Evolutionary conservation across 2,888 invertebrate species (phyloP), one percentile per base, ranked within the genome.

Genomic region (Seira sanloemensis): DNA sequence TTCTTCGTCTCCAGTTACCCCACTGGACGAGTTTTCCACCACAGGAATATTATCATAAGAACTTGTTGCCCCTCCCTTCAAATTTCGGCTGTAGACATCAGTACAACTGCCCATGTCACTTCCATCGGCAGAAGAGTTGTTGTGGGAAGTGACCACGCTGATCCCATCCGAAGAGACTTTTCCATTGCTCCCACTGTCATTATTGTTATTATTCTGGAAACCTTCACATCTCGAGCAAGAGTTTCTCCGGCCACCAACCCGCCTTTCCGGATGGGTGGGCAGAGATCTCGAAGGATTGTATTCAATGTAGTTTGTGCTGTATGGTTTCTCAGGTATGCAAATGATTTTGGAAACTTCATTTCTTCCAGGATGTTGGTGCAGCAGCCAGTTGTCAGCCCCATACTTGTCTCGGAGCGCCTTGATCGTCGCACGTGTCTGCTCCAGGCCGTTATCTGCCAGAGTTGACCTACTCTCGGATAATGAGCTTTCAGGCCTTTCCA

Each of bases 301-400:
- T 19, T 84, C 84, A 1, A n/a, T 12, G 16, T 66, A 50, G n/a
- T 24, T 67, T 21, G 37, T 74, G 50, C 27, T 73, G 27, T 65
- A 75, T n/a, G 86, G 86, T 58, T 78, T 74, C 62, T 84, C 86
- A 7, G 88, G 88, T 54, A 89, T 88, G 62, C 81, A 72, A 18
- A 89, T 72, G 7, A 88, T 74, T 68, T 88, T 88, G 4, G 84
- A 86, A 18, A 89, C 84, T 77, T 88, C 88, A 66, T 80, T 84
- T 7, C 88, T 86, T 7, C 87, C 88, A 18, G 88, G 87, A 74
- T 87, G 84, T 25, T 88, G 88, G 25, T 86, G 80, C 7, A 88
- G 67, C 7, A 89, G 84, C 89, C 88, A 89, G 62, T 88, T 82
- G 25, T 89, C 88, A 7, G 86, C 83, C 0, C 89, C 89, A 77